A percentile compares a stretch with the other conserved stretches of the same genome.
Evolutionary conservation across 2,888 invertebrate species (phyloP).

Genomic region (Euplagia quadripunctaria): DNA sequence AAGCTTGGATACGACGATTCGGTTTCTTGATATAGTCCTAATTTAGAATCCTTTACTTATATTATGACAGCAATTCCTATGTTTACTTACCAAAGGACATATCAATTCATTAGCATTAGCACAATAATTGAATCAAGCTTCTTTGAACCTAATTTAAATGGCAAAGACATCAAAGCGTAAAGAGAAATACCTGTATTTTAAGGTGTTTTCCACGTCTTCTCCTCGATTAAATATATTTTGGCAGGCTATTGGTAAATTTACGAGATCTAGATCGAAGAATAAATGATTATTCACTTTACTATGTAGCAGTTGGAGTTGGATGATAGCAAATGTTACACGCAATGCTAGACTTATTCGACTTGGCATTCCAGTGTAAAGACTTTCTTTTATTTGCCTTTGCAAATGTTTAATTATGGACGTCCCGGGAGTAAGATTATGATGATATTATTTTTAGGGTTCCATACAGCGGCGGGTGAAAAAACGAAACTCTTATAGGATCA

Average conservation of each 20-base stretch:
- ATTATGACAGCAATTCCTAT: neutral
- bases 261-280: neutral
- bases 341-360: neutral
- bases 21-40: too few relatives aligned
- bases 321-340: neutral
- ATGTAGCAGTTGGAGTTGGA: neutral
- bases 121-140: neutral
- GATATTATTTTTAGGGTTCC: neutral
- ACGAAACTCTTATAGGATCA: neutral
- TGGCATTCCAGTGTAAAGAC: neutral
- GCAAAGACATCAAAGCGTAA: conserved; percentile 51
- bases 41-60: neutral
- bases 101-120: too few relatives aligned
- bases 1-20: too few relatives aligned
- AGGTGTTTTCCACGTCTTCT: neutral
- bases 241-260: neutral
- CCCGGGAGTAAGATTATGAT: neutral
- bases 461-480: too few relatives aligned
- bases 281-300: neutral
- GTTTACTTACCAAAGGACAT: neutral
- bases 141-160: neutral
- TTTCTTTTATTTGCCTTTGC: too few relatives aligned
- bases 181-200: neutral
- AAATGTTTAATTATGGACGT: neutral
- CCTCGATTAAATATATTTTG: too few relatives aligned